A percentile compares a stretch with the other conserved stretches of the same genome.
Conservation (phyloP, 2,888 invertebrate species). For the Drepana falcataria region DNA sequence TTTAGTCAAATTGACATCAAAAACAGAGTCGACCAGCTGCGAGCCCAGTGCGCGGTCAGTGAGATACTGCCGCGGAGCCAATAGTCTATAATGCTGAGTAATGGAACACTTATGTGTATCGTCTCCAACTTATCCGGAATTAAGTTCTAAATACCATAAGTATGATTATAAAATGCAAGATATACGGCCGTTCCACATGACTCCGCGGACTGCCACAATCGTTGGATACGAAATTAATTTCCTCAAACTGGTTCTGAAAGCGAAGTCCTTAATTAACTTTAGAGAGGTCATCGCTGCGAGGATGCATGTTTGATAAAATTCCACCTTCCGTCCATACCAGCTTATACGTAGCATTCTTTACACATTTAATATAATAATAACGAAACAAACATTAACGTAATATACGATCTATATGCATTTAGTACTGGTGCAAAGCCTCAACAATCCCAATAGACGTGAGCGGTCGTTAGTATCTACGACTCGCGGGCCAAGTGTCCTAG, state of each 20-base stretch:
- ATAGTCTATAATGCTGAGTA: constrained; percentile 39
- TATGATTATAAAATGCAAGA: constrained; percentile 38
- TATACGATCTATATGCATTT: no score
- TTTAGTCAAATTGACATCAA: constrained; percentile 19
- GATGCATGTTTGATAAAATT: constrained; percentile 27
- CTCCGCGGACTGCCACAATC: constrained; percentile 23
- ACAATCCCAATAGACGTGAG: no score
- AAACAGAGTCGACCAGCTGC: neutral
- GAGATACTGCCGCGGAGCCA: no score
- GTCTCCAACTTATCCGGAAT: constrained; percentile 39
- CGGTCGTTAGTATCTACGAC: constrained; percentile 5
- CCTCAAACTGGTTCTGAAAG: constrained; percentile 32
- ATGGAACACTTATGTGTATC: constrained; percentile 43
- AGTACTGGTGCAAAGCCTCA: no score
- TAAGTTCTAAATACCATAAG: constrained; percentile 43
- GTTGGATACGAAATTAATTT: constrained; percentile 32
- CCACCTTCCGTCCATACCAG: constrained; percentile 2
- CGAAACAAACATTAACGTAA: neutral
- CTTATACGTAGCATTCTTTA: neutral
- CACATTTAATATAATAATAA: neutral
- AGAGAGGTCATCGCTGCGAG: constrained; percentile 31
- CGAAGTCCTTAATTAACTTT: constrained; percentile 41
- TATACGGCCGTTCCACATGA: constrained; percentile 36
- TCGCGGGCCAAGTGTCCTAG: constrained; percentile 15
- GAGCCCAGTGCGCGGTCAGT: no score